These are phyloP conservation scores for Regulus satrapa DNA, from an alignment of 2,113 vertebrate genomes.

Conservation along the genomic window DNA sequence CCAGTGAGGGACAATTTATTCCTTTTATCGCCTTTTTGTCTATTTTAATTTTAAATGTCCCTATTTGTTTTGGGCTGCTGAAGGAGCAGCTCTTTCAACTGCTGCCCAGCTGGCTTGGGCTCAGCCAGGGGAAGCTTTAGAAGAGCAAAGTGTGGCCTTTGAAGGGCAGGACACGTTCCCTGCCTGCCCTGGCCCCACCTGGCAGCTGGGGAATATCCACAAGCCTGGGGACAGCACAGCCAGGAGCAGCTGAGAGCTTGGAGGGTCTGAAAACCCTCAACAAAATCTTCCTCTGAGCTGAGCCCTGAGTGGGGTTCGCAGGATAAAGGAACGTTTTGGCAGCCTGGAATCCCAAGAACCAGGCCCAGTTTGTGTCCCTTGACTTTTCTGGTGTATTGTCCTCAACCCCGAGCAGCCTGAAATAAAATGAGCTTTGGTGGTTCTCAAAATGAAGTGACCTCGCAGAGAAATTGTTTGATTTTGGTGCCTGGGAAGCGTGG, in stretches of 20 bases:
- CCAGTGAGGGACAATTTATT: constrained; percentile 53
- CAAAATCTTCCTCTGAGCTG: not conserved
- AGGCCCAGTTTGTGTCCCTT: not conserved
- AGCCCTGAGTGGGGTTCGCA: no score
- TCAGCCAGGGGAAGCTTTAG: constrained; percentile 45
- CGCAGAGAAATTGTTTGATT: rapidly evolving
- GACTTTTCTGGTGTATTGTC: not conserved
- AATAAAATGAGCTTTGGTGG: rapidly evolving
- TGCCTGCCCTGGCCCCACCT: not conserved
- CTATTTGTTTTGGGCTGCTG: constrained; percentile 67
- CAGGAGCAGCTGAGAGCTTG: not conserved
- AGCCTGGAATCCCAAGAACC: not conserved
- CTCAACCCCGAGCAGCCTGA: not conserved
- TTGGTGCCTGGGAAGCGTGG: not conserved
- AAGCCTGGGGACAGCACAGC: not conserved
- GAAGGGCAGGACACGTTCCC: not conserved
- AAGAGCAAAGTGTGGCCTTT: not conserved
- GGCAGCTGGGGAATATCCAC: not conserved
- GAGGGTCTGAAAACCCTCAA: not conserved
- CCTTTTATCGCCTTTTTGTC: constrained; percentile 32
- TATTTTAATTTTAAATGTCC: constrained; percentile 60
- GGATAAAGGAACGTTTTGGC: not conserved
- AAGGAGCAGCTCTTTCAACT: constrained; percentile 55
- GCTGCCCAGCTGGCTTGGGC: constrained; percentile 51
- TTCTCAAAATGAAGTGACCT: not conserved